Evolutionary conservation across 1,140 invertebrate genomes (phyloP).

Genomic region (Bombus superbus): DNA sequence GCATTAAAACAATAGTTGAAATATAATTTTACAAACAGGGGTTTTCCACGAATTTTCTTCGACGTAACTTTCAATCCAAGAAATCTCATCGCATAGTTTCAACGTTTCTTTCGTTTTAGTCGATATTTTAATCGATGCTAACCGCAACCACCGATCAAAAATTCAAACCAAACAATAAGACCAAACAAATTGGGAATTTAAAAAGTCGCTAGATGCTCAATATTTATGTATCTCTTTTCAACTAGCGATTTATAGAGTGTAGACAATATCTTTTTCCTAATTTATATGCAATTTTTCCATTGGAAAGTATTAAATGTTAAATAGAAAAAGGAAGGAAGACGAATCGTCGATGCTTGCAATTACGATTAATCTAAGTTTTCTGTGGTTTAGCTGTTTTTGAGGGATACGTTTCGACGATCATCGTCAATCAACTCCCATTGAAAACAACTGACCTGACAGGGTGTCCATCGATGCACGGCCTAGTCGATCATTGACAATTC

Average conservation of each 20-base stretch:
- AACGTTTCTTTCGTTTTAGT: too few species aligned
- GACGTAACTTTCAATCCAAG: too few species aligned
- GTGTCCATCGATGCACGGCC: constrained; percentile 43
- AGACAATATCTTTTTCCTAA: constrained; percentile 17
- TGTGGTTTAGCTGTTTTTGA: constrained; percentile 26
- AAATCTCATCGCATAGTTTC: too few species aligned
- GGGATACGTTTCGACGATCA: constrained; percentile 43
- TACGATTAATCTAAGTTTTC: constrained; percentile 28
- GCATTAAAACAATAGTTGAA: background rate
- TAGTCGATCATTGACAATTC: background rate
- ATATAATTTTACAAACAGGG: background rate
- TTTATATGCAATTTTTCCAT: background rate
- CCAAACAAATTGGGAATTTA: too few species aligned
- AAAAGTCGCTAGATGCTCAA: too few species aligned
- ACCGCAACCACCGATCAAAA: too few species aligned
- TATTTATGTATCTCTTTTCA: too few species aligned
- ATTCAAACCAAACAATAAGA: too few species aligned
- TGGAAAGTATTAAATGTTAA: background rate
- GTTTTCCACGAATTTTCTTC: background rate
- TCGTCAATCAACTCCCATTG: background rate
- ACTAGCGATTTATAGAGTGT: background rate
- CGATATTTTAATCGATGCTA: too few species aligned
- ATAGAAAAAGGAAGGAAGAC: background rate
- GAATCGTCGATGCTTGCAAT: constrained; percentile 13
- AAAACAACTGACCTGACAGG: constrained; percentile 32